A percentile compares a stretch with the other conserved stretches of the same genome.
These are phyloP conservation scores for Micrasema minimum DNA, from an alignment of 1,140 invertebrate species.

Conservation along the genomic window DNA sequence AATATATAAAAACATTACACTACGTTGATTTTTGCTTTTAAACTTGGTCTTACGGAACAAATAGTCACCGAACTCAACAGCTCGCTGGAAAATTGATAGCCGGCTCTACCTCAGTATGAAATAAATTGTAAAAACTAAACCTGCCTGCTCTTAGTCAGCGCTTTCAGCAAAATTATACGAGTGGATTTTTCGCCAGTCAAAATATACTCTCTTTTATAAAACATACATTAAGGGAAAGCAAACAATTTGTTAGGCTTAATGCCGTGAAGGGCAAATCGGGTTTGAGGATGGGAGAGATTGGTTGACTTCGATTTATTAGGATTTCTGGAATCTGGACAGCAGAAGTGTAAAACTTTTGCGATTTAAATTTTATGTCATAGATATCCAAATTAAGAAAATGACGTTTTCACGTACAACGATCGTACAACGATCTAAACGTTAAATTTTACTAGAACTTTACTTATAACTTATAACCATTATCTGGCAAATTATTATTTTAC, in stretches of 20 bases:
- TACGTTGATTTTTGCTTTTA: no score
- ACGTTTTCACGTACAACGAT: no score
- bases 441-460: no score
- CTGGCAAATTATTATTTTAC: no score
- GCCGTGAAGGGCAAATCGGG: constrained; percentile 6
- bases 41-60: neutral
- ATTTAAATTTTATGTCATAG: neutral
- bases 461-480: no score
- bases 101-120: neutral
- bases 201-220: constrained; percentile 25
- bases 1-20: no score
- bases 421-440: no score
- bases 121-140: constrained; percentile 7
- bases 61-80: neutral
- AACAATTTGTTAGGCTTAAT: constrained; percentile 40
- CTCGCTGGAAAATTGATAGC: constrained; percentile 12
- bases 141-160: constrained; percentile 6
- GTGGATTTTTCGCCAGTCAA: constrained; percentile 21
- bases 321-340: constrained; percentile 5
- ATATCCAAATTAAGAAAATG: no score
- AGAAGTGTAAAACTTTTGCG: neutral
- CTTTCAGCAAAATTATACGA: constrained; percentile 17
- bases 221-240: constrained; percentile 24
- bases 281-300: constrained; percentile 40
- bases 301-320: constrained; percentile 41